Evolutionary conservation across 53 echinoderm and acorn worm species (phyloP).

Genomic region (Crossaster papposus): DNA sequence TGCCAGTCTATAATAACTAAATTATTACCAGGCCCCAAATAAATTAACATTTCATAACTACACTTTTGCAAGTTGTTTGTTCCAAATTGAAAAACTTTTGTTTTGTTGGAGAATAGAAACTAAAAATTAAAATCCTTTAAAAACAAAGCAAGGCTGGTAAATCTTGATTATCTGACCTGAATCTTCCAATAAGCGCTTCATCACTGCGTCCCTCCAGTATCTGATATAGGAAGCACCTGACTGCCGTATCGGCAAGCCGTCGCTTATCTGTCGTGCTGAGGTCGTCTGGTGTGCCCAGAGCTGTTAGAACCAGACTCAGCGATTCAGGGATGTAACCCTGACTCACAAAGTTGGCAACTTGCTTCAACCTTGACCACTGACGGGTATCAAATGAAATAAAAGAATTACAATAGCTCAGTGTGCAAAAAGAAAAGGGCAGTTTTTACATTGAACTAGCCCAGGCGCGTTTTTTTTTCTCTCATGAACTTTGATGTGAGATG

Average conservation of each 20-base stretch:
- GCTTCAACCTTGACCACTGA: constrained; percentile 77
- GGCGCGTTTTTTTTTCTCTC: no score
- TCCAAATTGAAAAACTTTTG: no score
- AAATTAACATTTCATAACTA: no score
- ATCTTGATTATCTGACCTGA: constrained; percentile 62
- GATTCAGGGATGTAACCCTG: constrained; percentile 77
- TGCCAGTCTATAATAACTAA: no score
- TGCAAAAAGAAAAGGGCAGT: background rate
- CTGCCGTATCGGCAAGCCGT: constrained; percentile 73
- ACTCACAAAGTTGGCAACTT: constrained; percentile 71
- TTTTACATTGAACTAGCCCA: no score
- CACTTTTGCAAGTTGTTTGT: no score
- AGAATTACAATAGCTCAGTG: background rate
- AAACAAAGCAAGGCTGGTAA: no score
- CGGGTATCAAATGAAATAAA: background rate
- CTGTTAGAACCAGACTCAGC: constrained; percentile 62
- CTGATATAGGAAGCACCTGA: constrained; percentile 83
- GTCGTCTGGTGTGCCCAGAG: constrained; percentile 58
- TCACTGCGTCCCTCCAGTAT: constrained; percentile 71
- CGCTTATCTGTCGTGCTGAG: constrained; percentile 69
- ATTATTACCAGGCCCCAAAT: no score
- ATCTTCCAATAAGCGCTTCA: constrained; percentile 65
- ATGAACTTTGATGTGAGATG: no score
- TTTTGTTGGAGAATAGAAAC: no score
- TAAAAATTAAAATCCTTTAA: no score